Evolutionary conservation across 2,888 invertebrate species (phyloP), one percentile per base, ranked within the genome.

Genomic region (Lathronympha strigana): DNA sequence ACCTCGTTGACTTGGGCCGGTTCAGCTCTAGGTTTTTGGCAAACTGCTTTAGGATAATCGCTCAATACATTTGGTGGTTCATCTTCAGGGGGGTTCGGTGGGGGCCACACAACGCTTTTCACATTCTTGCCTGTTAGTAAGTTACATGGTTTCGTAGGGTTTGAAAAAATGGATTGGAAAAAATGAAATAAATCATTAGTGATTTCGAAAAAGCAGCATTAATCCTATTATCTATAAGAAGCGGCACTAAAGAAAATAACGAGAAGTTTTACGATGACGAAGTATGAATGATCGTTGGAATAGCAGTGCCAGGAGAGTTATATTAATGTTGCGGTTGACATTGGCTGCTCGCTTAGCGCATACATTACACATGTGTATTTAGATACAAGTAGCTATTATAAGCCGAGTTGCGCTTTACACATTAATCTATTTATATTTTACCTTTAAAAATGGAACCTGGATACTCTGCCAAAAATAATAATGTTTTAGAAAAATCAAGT

Each of bases 51-150:
- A 19, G 76, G 69, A 64, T 72, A 77, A 67, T 83, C 80, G 57
- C 74, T 61, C 23, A 67, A 38, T 40, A 54, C 71, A 73, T 79
- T 80, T 11, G 81, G 77, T 63, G 78, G 81, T 84, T 90, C 90
- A 78, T 89, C 89, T 79, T 90, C 89, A 63, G 86, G 82, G 63
- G 86, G 86, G 76, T 88, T 90, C 70, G 86, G 88, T 73, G 90
- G 90, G 83, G 92, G 92, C 92, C 92, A 92, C 81, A 92, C 90
- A 77, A 92, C 83, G 80, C 89, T 92, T 88, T 91, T 92, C 67
- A 90, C 82, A 81, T 83, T 90, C 86, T 90, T 88, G 75, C 81
- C 92, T 92, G 77, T 88, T 88, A 87, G 81, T 75, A 71, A 67
- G 74, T 74, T 78, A 80, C 73, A 75, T 74, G 76, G 75, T 73